phyloP scores from a whole-genome alignment of 2,113 vertebrate species.

The Phaethon lepturus region DNA sequence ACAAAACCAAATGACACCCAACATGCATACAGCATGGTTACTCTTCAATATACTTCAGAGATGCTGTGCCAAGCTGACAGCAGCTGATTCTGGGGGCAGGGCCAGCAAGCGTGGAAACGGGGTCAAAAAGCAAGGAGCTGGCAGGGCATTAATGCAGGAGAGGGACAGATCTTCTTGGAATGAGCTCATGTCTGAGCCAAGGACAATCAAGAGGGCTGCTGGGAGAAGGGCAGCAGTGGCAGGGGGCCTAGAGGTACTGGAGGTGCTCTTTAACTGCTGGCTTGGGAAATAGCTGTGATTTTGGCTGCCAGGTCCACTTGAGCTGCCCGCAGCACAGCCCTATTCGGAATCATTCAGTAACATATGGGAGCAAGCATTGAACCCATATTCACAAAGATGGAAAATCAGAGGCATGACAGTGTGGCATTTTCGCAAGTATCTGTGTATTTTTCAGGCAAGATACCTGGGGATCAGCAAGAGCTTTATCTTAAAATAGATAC shows the following conservation, averaged over 20 bases:
- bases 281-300: background rate
- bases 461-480: background rate
- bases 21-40: background rate
- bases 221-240: background rate
- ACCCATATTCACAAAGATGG: background rate
- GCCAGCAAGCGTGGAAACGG: background rate
- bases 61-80: background rate
- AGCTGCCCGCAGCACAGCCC: background rate
- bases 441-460: background rate
- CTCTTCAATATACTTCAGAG: background rate
- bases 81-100: background rate
- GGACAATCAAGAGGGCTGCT: background rate
- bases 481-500: background rate
- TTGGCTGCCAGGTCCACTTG: background rate
- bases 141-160: background rate
- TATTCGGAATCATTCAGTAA: background rate
- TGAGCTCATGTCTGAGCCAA: background rate
- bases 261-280: background rate
- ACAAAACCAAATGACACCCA: background rate
- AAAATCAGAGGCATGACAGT: background rate
- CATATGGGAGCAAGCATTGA: background rate
- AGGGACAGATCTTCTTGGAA: background rate
- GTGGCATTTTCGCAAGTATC: background rate
- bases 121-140: background rate
- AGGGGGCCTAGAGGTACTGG: background rate